Conservation (phyloP, 2,113 vertebrate species). For the Prochilodus magdalenae region DNA sequence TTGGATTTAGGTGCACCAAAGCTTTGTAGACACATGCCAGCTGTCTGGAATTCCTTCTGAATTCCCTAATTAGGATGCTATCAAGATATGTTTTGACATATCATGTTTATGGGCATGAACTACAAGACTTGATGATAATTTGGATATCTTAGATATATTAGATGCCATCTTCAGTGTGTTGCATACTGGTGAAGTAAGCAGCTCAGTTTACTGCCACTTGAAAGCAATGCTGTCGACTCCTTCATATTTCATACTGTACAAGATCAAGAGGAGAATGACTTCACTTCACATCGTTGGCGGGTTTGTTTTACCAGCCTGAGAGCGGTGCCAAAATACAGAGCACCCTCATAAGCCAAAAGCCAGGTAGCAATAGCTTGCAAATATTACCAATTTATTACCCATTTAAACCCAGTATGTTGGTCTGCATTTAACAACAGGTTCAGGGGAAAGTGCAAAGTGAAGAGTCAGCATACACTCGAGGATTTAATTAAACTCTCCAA, state of each 20-base stretch:
- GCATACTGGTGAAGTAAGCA: not conserved
- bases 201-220: not conserved
- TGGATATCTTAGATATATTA: no score
- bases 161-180: not conserved
- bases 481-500: not conserved
- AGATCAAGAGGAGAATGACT: not conserved
- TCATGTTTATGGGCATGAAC: no score
- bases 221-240: no score
- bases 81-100: no score
- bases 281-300: not conserved
- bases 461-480: slow-evolving; percentile 10
- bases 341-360: not conserved
- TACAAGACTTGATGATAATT: no score
- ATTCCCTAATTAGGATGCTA: no score
- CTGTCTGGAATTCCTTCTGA: no score
- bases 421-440: not conserved
- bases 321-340: not conserved
- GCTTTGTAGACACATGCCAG: no score
- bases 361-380: slow-evolving; percentile 21
- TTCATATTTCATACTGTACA: no score
- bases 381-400: slow-evolving; percentile 8
- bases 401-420: not conserved
- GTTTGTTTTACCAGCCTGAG: not conserved
- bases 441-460: not conserved
- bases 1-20: not conserved